Conservation (phyloP, 2,113 vertebrate species). For the Notiomystis cincta region DNA sequence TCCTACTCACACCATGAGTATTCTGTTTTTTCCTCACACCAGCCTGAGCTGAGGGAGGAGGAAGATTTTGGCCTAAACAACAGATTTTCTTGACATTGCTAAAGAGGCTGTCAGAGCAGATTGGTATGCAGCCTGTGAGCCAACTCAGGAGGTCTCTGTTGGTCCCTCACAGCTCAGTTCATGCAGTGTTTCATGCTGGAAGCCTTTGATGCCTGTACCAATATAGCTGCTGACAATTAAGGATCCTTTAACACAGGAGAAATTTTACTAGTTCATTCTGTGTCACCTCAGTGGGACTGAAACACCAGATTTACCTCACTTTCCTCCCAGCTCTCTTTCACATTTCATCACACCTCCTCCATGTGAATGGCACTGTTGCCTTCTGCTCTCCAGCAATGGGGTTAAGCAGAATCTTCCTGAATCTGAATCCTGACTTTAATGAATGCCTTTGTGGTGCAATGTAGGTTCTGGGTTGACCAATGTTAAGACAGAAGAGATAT, state of each 20-base stretch:
- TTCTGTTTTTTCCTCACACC: not conserved
- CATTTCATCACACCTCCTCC: not conserved
- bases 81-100: not conserved
- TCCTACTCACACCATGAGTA: not conserved
- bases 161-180: not conserved
- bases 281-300: not conserved
- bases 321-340: not conserved
- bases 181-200: not conserved
- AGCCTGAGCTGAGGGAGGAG: not conserved
- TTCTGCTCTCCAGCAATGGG: not conserved
- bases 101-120: not conserved
- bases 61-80: not conserved
- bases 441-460: not conserved
- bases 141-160: not conserved
- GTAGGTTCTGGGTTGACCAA: slow-evolving; percentile 89
- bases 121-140: not conserved
- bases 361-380: not conserved
- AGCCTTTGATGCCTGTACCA: not conserved
- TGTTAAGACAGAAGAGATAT: slow-evolving; percentile 88
- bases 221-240: not conserved
- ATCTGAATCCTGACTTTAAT: not conserved
- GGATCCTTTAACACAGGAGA: not conserved
- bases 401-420: not conserved
- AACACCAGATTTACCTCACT: not conserved
- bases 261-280: not conserved